phyloP scores from a whole-genome alignment of 2,888 invertebrate genomes.

The Morpho deidamia region DNA sequence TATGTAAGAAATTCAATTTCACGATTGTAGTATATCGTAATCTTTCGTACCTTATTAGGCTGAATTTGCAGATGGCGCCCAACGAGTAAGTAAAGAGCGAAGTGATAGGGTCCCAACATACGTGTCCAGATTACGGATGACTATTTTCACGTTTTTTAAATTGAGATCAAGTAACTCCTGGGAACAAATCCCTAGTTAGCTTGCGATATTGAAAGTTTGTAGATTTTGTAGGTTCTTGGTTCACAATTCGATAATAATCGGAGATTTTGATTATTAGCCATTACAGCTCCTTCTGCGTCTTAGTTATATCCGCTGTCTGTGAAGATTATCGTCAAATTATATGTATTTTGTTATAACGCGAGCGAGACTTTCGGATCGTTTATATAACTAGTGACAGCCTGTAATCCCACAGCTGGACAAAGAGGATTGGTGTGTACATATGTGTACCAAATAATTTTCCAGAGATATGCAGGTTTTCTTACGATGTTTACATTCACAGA shows the following conservation, averaged over 20 bases:
- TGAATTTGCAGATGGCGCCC: conserved; percentile 73
- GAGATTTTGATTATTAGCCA: conserved; percentile 32
- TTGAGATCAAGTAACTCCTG: conserved; percentile 72
- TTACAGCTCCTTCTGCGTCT: conserved; percentile 5
- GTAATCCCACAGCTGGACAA: too few species aligned
- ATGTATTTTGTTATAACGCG: too few species aligned
- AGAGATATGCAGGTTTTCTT: too few species aligned
- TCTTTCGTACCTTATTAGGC: conserved; percentile 72
- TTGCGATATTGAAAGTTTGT: conserved; percentile 76
- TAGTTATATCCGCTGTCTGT: neutral
- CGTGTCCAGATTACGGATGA: conserved; percentile 74
- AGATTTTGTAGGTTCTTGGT: conserved; percentile 69
- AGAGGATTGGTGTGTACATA: too few species aligned
- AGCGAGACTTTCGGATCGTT: too few species aligned
- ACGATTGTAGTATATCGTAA: conserved; percentile 55
- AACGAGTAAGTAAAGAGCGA: conserved; percentile 73
- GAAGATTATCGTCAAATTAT: neutral
- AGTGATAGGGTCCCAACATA: conserved; percentile 76
- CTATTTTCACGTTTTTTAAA: conserved; percentile 74
- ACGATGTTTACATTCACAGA: too few species aligned
- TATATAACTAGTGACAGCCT: too few species aligned
- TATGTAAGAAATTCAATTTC: neutral
- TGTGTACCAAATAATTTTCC: too few species aligned
- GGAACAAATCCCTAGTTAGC: conserved; percentile 75
- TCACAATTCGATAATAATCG: conserved; percentile 55